Evolutionary conservation across 2,888 invertebrate species (phyloP), one percentile per base, ranked within the genome.

Genomic region (Alloscopus bannaensis): DNA sequence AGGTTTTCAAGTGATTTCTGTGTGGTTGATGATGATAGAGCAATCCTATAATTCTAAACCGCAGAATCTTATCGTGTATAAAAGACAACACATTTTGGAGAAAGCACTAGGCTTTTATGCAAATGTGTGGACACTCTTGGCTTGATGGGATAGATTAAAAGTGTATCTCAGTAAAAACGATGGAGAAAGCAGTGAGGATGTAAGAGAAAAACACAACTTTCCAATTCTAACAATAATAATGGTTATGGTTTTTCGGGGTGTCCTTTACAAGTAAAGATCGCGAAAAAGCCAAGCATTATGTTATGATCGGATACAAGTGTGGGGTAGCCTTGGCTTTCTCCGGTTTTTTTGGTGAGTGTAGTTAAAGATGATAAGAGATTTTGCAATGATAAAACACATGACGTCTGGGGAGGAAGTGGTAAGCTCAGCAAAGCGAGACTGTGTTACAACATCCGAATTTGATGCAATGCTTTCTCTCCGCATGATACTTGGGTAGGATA

Each of bases 371-470:
- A 50, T 18, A 59, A 3, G 29, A 59, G 59, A 59, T 59, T 59
- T 28, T 28, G n/a, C 59, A 59, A 31, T 18, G 59, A 59, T 59
- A 59, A 31, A 59, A 29, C 18, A 50, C 31, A 52, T 36, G 52
- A 24, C 52, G 22, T 18, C 52, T 3, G n/a, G n/a, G 8, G 3
- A 6, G 24, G 52, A 24, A 24, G 31, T 20, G 47, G 45, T 11
- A 36, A n/a, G 50, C 24, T 26, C 16, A 50, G 4, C 52, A 22
- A 24, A 31, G 31, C 42, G 31, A 50, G 52, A 50, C 66, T 11
- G 22, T 66, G 66, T 52, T 66, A 52, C 50, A 66, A 64, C 66
- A 66, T 52, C 66, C 66, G 64, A 45, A 8, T 24, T 47, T 47
- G 47, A 47, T 47, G 47, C 47, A 36, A 36, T 36, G 36, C 36